Evolutionary conservation across 2,797 vertebrate genomes (phyloP).

Genomic region (Parauchenoglanis punctatus): DNA sequence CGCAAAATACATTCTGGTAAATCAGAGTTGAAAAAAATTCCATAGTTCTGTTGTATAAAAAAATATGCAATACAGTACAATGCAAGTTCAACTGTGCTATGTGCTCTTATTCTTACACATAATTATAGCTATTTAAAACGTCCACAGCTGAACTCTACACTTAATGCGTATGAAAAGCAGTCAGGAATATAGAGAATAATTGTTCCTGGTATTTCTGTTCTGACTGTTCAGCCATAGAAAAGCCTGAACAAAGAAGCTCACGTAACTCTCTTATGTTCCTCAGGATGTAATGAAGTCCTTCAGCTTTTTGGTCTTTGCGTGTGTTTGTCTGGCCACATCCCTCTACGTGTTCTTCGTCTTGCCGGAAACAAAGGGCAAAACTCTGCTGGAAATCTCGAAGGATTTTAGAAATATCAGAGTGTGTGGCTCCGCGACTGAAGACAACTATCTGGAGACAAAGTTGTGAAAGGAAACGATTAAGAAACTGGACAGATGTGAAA

Average conservation of each 20-base stretch:
- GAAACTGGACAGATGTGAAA: not conserved
- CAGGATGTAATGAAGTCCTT: constrained; percentile 65
- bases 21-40: not conserved
- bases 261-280: constrained; percentile 24
- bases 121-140: not conserved
- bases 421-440: constrained; percentile 58
- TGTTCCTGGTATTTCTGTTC: not conserved
- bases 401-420: constrained; percentile 69
- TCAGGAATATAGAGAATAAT: not conserved
- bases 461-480: constrained; percentile 58
- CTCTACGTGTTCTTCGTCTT: constrained; percentile 70
- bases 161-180: not conserved
- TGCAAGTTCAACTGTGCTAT: too few relatives aligned
- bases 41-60: not conserved
- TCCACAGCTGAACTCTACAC: not conserved
- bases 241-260: constrained; percentile 1
- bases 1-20: not conserved
- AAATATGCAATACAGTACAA: not conserved
- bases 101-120: not conserved
- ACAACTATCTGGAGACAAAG: constrained; percentile 61
- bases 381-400: constrained; percentile 69
- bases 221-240: not conserved
- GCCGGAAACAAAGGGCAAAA: constrained; percentile 79
- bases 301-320: constrained; percentile 71
- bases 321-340: constrained; percentile 61